Base-by-base conservation (phyloP, 1,140 invertebrate species). In the Zaprionus ghesquierei region DNA sequence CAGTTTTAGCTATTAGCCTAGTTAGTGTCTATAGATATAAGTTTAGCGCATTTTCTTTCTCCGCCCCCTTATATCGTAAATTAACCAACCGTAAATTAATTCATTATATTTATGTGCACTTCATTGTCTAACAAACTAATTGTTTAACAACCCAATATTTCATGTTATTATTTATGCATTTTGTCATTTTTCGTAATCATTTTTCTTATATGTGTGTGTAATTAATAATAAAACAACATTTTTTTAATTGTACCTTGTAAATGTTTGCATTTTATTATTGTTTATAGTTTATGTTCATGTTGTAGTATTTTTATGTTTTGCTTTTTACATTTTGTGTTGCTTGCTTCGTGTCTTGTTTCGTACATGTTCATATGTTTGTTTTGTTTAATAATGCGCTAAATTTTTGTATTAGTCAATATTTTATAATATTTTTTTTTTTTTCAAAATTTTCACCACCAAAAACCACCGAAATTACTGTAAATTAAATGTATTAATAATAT, bases 291-390 rank as follows among this genome's bases (percentile, higher is more conserved):
- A 65, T 79, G 15, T 18, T 79, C 72, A 64, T 74, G 70, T 35
- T 44, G 53, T 86, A 60, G 59, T 68, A 46, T 72, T 38, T 66
- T 31, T 72, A 60, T 55, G 12, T 61, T 59, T 18, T 46, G 8
- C 41, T 62, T 22, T n/a, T 75, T 69, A 59, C 56, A 53, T 64
- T 68, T 79, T 51, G 51, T 73, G 51, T 73, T 85, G 79, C 85
- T 89, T 89, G 84, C 89, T 89, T 89, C 84, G 79, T 89, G 85
- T 89, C 80, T 80, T 89, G 77, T 89, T 87, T 68, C n/a, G n/a
- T 71, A 75, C 58, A 53, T 66, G 9, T 29, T 74, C 60, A 53
- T 63, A 51, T 58, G 50, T 41, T 68, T 60, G 68, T 35, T 35
- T 65, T 68, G 46, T 5, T 68, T 44, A 58, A 49, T 60, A 60